Evolutionary conservation across 2,797 vertebrate genomes (phyloP), one percentile per base, ranked within the genome.

Genomic region (Xerus rutilus): DNA sequence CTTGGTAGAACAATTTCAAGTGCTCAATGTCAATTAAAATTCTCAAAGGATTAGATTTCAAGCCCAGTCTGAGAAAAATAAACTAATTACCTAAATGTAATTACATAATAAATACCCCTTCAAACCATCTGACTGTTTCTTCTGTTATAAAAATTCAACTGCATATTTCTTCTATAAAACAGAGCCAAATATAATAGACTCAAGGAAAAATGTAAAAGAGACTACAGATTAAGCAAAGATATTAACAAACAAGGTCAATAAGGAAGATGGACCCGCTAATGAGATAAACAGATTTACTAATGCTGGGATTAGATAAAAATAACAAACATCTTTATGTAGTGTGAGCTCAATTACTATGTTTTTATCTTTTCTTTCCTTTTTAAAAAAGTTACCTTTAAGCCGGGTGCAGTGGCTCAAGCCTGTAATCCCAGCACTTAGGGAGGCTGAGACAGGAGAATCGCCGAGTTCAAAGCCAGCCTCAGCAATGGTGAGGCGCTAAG

Each of bases 51-150:
- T 81, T 59, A 91, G 52, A 89, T 77, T 81, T 89, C 43, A 79
- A 85, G 65, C 3, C 65, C 59, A 52, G 59, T 59, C 0, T 57
- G 79, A 93, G 49, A 86, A 93, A 91, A 83, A 49, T 20, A 30
- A 89, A 94, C 28, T 70, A 85, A 91, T 73, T 25, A 89, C 35
- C 28, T 81, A 79, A 72, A 70, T 45, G 45, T 52, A 62, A 86
- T 89, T 43, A 86, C 49, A 79, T 30, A 91, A 87, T 57, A 78
- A 91, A 87, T 57, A 78, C n/a, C 2, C 69, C 32, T 86, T 93
- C 30, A 94, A 92, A 72, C 3, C 52, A 89, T n/a, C 4, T 39
- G 45, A 54, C 45, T 90, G 5, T 35, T 77, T 86, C 20, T 86
- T 74, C 35, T 65, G n/a, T 39, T 76, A 86, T 47, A 73, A 89